phyloP scores from a whole-genome alignment of 1,140 invertebrate genomes.

The Zaprionus tsacasi region DNA sequence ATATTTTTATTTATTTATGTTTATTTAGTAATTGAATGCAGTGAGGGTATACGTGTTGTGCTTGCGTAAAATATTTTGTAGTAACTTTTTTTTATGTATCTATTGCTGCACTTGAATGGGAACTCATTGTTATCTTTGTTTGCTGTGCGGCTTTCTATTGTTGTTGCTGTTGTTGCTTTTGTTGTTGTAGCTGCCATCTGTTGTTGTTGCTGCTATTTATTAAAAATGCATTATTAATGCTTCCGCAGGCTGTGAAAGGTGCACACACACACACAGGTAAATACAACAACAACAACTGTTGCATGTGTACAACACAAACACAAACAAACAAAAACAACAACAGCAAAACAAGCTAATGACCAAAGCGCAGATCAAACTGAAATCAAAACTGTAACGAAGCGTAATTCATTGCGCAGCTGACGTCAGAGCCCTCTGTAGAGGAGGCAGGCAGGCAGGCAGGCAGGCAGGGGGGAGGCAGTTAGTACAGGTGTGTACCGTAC shows the following conservation, averaged over 20 bases:
- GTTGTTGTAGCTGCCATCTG: background rate
- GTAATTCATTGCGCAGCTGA: conserved; percentile 63
- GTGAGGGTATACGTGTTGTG: background rate
- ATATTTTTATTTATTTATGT: background rate
- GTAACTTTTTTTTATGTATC: background rate
- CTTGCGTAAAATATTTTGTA: background rate
- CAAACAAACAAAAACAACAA: conserved; percentile 10
- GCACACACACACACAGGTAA: conserved; percentile 13
- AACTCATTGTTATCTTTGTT: conserved; percentile 37
- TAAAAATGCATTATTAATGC: conserved; percentile 75
- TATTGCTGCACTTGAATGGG: conserved; percentile 26
- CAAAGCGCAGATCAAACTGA: conserved; percentile 52
- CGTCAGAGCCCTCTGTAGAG: conserved; percentile 40
- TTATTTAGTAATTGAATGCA: background rate
- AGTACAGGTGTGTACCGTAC: background rate
- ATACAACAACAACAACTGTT: conserved; percentile 49
- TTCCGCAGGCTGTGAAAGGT: conserved; percentile 58
- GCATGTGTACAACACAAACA: conserved; percentile 61
- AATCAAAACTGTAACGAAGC: conserved; percentile 73
- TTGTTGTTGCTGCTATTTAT: conserved; percentile 47
- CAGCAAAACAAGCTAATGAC: conserved; percentile 62
- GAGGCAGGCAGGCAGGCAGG: no score
- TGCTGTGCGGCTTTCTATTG: background rate
- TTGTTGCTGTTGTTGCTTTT: background rate
- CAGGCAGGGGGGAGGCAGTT: background rate